These are phyloP conservation scores for Tiliqua scincoides DNA, from an alignment of 2,113 vertebrate species.

Conservation along the genomic window DNA sequence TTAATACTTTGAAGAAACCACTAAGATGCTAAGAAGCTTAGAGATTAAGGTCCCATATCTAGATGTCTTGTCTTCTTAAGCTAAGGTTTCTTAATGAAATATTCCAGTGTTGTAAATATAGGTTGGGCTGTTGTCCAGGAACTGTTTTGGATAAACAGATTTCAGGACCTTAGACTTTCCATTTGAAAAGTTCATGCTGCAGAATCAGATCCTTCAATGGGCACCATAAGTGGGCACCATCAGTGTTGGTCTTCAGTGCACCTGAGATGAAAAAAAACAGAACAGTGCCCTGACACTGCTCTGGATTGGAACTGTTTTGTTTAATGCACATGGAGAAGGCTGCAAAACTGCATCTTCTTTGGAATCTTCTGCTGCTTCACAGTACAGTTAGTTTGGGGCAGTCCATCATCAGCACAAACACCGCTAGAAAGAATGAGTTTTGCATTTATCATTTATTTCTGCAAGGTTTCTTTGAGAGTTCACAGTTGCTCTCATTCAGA, in stretches of 20 bases:
- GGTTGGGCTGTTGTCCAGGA: background rate
- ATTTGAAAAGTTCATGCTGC: constrained; percentile 21
- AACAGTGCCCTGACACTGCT: background rate
- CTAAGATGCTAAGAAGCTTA: constrained; percentile 45
- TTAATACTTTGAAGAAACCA: constrained; percentile 32
- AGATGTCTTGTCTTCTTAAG: constrained; percentile 47
- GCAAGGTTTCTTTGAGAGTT: background rate
- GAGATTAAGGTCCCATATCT: constrained; percentile 45
- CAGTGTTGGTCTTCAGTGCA: background rate
- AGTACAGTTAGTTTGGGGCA: background rate
- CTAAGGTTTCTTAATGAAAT: constrained; percentile 36
- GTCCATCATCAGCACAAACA: too few relatives aligned
- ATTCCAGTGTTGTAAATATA: background rate
- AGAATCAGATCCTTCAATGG: constrained; percentile 18
- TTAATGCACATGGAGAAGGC: background rate
- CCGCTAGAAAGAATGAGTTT: background rate
- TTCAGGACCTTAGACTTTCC: background rate
- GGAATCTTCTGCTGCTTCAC: background rate
- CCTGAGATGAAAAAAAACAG: too few relatives aligned
- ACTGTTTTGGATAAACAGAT: background rate
- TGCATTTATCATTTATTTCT: background rate
- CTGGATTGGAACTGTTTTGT: background rate
- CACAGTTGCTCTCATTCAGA: background rate
- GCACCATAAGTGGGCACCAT: too few relatives aligned
- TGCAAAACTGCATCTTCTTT: background rate